Evolutionary conservation across 92 coral and sea anemone genomes (phyloP).

Genomic region (Galaxea fascicularis): DNA sequence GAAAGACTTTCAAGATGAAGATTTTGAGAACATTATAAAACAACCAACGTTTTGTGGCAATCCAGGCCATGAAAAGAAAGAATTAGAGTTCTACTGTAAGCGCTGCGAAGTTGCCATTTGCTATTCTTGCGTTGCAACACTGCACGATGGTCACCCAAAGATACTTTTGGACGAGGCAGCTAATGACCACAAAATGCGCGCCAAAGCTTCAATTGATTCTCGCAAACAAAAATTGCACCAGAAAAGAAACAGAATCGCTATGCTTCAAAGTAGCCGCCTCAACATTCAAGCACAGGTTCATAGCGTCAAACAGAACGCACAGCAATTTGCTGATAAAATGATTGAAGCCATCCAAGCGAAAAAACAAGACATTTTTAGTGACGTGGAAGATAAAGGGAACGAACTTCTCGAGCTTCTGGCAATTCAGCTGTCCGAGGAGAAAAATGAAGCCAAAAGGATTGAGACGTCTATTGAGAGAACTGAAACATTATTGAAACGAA

Average conservation of each 20-base stretch:
- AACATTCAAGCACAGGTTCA: background rate
- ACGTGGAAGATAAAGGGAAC: background rate
- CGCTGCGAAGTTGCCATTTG: constrained; percentile 1
- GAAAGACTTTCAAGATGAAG: constrained; percentile 26
- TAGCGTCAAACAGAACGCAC: background rate
- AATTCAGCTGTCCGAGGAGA: background rate
- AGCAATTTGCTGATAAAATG: constrained; percentile 1
- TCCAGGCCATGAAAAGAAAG: background rate
- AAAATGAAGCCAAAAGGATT: background rate
- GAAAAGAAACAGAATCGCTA: background rate
- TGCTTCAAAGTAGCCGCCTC: background rate
- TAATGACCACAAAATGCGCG: background rate
- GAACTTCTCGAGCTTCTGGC: background rate
- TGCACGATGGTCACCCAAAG: background rate
- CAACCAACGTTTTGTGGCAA: constrained; percentile 10
- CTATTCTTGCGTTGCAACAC: background rate
- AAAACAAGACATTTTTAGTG: background rate
- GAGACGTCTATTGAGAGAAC: background rate
- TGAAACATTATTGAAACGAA: background rate
- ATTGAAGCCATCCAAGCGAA: background rate
- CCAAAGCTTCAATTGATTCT: background rate
- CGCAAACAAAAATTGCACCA: background rate
- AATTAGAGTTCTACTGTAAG: constrained; percentile 15
- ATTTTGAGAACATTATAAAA: constrained; percentile 3
- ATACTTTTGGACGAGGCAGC: background rate